Conservation (phyloP, 2,888 invertebrate species). For the Scaptomyza parva region DNA sequence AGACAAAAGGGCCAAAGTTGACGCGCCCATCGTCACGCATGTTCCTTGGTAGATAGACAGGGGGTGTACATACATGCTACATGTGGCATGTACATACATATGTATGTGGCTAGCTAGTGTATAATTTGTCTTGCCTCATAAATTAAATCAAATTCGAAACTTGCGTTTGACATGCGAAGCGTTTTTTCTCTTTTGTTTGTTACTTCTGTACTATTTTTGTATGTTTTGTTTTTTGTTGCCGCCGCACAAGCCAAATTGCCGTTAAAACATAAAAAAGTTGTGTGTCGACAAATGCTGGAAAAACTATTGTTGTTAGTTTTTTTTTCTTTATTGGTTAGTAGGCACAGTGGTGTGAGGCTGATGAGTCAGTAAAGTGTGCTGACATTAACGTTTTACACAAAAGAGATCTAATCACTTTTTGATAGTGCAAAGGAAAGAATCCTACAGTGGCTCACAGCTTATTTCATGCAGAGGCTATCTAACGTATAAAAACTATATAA, state of each 20-base stretch:
- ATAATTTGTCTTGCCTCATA: constrained; percentile 72
- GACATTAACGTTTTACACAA: background rate
- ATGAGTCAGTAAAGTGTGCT: background rate
- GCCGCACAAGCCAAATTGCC: constrained; percentile 56
- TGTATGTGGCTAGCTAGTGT: too few species aligned
- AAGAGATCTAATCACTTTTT: too few species aligned
- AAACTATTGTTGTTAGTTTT: constrained; percentile 6
- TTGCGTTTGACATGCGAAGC: constrained; percentile 80
- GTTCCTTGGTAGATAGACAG: constrained; percentile 4
- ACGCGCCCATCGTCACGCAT: constrained; percentile 64
- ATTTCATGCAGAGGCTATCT: too few species aligned
- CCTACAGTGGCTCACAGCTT: too few species aligned
- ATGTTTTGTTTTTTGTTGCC: constrained; percentile 31
- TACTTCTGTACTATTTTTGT: constrained; percentile 17
- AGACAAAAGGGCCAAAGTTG: constrained; percentile 45
- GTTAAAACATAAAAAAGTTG: constrained; percentile 63
- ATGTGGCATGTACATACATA: too few species aligned
- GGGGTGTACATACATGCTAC: constrained; percentile 25
- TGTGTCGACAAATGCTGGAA: constrained; percentile 42
- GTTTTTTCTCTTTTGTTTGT: constrained; percentile 33
- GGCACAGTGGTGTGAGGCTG: constrained; percentile 31
- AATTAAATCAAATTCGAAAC: constrained; percentile 74
- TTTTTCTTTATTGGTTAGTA: constrained; percentile 1
- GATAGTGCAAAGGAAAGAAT: too few species aligned
- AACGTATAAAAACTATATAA: too few species aligned